phyloP scores from a whole-genome alignment of 2,113 vertebrate genomes.

The Rattus rattus region DNA sequence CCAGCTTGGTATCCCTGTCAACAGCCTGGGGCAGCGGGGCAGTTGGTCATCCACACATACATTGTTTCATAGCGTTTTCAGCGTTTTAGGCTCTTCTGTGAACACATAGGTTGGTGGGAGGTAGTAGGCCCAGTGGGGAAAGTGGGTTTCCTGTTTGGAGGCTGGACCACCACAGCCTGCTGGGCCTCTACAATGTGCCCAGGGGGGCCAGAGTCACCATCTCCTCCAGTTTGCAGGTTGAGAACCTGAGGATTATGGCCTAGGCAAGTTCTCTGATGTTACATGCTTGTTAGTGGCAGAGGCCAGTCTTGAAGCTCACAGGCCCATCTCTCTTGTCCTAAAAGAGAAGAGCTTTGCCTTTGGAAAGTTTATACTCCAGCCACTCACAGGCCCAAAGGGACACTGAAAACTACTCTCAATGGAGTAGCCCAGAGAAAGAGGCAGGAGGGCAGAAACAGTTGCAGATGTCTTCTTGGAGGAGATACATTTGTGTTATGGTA shows the following conservation, averaged over 20 bases:
- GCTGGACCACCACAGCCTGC: background rate
- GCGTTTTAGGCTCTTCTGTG: background rate
- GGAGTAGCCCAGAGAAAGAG: background rate
- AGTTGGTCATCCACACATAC: background rate
- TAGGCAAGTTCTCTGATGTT: constrained; percentile 11
- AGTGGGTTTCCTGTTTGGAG: background rate
- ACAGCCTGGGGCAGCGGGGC: background rate
- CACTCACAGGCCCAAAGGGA: background rate
- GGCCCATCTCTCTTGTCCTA: constrained; percentile 52
- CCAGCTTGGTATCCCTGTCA: background rate
- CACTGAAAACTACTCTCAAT: background rate
- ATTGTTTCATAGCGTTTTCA: constrained; percentile 27
- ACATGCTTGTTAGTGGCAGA: background rate
- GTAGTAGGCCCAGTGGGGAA: background rate
- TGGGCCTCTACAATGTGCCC: background rate
- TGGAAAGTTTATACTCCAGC: background rate
- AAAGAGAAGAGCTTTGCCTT: background rate
- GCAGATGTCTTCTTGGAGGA: constrained; percentile 43
- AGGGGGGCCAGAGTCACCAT: background rate
- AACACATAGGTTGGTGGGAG: background rate
- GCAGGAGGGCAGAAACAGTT: background rate
- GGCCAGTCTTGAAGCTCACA: constrained; percentile 53
- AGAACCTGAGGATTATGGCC: background rate
- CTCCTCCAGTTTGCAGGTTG: background rate
- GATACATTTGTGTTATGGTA: background rate